These are phyloP conservation scores for Bombus haemorrhoidalis DNA, from an alignment of 1,140 invertebrate species.

Conservation along the genomic window DNA sequence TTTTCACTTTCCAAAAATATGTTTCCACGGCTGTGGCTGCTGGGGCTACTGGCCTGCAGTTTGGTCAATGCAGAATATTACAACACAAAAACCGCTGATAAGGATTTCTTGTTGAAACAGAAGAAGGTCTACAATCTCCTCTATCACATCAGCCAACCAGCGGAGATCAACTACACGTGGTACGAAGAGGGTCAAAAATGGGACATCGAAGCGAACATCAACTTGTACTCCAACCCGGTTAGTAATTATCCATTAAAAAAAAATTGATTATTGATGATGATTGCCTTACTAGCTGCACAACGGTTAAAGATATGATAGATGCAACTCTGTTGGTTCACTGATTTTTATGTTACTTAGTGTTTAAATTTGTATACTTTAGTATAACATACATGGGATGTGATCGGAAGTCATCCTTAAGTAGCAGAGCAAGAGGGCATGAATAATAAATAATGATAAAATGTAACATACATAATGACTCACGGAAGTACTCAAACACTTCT, in stretches of 20 bases:
- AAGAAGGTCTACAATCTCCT: constrained; percentile 86
- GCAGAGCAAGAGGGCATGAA: too few species aligned
- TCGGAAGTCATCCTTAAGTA: too few species aligned
- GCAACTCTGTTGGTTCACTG: too few species aligned
- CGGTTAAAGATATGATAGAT: too few species aligned
- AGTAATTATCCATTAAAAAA: not conserved
- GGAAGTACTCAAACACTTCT: too few species aligned
- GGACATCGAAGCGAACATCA: constrained; percentile 83
- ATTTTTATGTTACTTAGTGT: too few species aligned
- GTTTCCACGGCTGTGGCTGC: constrained; percentile 60
- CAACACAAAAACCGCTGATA: constrained; percentile 75
- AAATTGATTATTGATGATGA: too few species aligned
- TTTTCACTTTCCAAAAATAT: constrained; percentile 24
- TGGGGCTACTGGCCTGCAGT: constrained; percentile 61
- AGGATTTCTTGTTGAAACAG: constrained; percentile 83
- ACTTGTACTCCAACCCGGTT: constrained; percentile 79
- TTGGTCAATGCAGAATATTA: constrained; percentile 59
- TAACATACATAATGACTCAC: too few species aligned
- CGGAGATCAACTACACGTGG: constrained; percentile 78
- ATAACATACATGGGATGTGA: too few species aligned
- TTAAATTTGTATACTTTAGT: too few species aligned
- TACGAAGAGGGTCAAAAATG: constrained; percentile 83
- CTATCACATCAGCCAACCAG: constrained; percentile 84
- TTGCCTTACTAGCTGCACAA: too few species aligned
- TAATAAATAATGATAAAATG: too few species aligned